Conservation (phyloP, 1,140 invertebrate genomes). For the Adoxophyes honmai region DNA sequence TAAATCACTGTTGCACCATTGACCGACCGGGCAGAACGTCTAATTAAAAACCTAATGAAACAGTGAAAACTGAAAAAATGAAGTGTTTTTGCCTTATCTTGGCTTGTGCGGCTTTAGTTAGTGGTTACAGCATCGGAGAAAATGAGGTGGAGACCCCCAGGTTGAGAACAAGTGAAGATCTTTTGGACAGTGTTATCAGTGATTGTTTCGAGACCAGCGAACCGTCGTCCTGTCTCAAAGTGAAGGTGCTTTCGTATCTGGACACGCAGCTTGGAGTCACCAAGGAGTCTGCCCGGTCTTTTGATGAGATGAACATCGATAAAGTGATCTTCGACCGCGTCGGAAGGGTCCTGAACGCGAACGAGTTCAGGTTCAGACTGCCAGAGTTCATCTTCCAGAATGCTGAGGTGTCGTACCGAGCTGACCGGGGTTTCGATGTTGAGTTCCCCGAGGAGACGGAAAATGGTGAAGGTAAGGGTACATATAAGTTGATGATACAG, state of each 20-base stretch:
- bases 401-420: conserved; percentile 82
- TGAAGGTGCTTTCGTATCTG: conserved; percentile 84
- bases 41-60: conserved; percentile 73
- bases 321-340: conserved; percentile 85
- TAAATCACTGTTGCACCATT: conserved; percentile 76
- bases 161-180: conserved; percentile 80
- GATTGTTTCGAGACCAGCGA: conserved; percentile 83
- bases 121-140: conserved; percentile 73
- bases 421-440: conserved; percentile 82
- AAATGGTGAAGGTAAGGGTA: conserved; percentile 62
- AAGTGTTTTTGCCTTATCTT: conserved; percentile 64
- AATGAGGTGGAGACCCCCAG: conserved; percentile 78
- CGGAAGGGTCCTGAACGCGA: conserved; percentile 82
- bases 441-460: conserved; percentile 73
- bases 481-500: not conserved
- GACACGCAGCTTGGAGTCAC: conserved; percentile 82
- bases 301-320: conserved; percentile 81
- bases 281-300: conserved; percentile 78
- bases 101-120: conserved; percentile 66
- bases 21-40: conserved; percentile 61
- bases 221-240: conserved; percentile 83
- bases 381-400: conserved; percentile 85
- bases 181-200: conserved; percentile 83
- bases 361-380: conserved; percentile 83
- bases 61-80: conserved; percentile 63